These are phyloP conservation scores for Poecilobothrus nobilitatus DNA, from an alignment of 2,888 invertebrate genomes.

Conservation along the genomic window DNA sequence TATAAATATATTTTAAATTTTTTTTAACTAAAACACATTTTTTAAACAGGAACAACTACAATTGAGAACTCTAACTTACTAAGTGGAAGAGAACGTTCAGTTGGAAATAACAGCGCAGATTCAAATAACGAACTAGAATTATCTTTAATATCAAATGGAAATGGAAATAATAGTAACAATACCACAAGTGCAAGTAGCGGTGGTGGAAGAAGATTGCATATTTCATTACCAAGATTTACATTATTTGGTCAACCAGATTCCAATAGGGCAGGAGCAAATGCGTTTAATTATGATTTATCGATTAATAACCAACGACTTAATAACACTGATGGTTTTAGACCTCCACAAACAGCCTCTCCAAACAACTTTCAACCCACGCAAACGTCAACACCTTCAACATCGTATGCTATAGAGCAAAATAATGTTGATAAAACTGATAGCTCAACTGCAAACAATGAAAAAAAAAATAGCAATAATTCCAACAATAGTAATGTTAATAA, in stretches of 20 bases:
- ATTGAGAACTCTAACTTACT: background rate
- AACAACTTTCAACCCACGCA: background rate
- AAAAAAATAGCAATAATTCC: background rate
- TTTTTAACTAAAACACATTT: too few relatives aligned
- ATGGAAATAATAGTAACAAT: background rate
- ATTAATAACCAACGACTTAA: background rate
- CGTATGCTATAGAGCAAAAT: background rate
- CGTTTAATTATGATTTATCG: background rate
- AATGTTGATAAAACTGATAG: background rate
- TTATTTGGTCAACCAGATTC: background rate
- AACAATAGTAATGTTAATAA: background rate
- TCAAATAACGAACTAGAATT: background rate
- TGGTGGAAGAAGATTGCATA: background rate
- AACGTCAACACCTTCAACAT: background rate
- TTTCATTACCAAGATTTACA: background rate
- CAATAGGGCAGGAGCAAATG: background rate
- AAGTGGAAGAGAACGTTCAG: background rate
- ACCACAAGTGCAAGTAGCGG: background rate
- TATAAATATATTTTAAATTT: too few relatives aligned
- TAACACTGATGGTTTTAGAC: background rate
- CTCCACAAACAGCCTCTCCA: background rate
- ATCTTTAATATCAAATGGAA: background rate
- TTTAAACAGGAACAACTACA: background rate
- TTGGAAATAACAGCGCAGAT: background rate
- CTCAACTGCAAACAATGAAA: background rate